A percentile compares a stretch with the other conserved stretches of the same genome.
These are phyloP conservation scores for Cyclopterus lumpus DNA, from an alignment of 2,797 vertebrate genomes.

Conservation along the genomic window DNA sequence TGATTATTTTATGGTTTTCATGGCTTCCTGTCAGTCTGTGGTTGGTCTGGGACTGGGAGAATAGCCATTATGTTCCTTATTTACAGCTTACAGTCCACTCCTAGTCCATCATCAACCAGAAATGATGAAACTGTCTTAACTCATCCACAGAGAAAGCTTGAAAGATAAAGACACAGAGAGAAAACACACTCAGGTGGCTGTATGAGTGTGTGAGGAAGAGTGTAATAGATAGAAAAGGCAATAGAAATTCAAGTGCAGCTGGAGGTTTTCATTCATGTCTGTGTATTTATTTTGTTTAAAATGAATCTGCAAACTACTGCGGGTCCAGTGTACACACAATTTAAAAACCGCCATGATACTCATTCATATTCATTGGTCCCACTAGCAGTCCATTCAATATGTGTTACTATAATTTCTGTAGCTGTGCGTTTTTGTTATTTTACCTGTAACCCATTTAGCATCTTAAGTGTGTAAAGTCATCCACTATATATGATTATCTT, in stretches of 20 bases:
- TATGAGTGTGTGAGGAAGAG: background rate
- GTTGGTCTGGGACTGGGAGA: conserved; percentile 22
- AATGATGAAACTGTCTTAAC: background rate
- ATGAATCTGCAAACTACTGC: background rate
- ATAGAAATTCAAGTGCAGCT: background rate
- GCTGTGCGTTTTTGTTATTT: background rate
- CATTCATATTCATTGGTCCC: background rate
- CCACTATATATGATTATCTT: background rate
- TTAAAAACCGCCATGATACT: background rate
- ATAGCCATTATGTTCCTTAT: conserved; percentile 40
- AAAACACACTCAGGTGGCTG: background rate
- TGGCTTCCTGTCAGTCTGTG: conserved; percentile 25
- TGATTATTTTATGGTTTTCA: conserved; percentile 16
- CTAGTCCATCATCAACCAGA: conserved; percentile 6
- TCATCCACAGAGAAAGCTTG: background rate
- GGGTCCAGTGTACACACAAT: background rate
- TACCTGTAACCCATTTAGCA: background rate
- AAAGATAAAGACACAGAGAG: background rate
- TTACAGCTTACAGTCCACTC: conserved; percentile 25
- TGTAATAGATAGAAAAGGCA: background rate
- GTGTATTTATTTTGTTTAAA: background rate
- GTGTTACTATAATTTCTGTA: background rate
- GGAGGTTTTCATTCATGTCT: background rate
- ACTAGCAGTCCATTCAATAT: background rate
- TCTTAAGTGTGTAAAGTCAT: background rate